Base-by-base conservation (phyloP, 2,113 vertebrate species). In the Tenebrosternarchus preto region DNA sequence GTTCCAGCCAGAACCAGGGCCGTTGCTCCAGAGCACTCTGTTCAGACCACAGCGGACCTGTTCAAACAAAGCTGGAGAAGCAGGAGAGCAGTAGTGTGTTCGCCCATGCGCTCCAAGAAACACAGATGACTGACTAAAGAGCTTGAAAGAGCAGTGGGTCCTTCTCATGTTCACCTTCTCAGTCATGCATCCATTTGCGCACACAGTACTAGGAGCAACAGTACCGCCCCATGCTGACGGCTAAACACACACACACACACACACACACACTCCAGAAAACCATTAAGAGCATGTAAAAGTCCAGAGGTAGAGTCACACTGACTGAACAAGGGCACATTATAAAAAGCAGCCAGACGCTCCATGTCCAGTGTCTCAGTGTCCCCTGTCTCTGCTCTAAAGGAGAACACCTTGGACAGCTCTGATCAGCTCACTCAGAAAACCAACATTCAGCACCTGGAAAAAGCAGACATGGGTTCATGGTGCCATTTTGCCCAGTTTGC, bases 41-140 rank as follows among this genome's bases (percentile, higher is more conserved):
- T 75, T 29, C 74, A 82, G 84, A 90, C 89, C 89, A 75, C 88
- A 87, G 50, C 85, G 80, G 86, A 90, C 86, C 89, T 85, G 85
- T 88, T 88, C 83, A 90, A 91, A 90, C 89, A 90, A 81, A 86
- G 85, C 57, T 79, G 76, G 78, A 76, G 73, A 78, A 87, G 79
- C 69, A 76, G 78, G 83, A 88, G 83, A 87, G 86, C 84, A 33
- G 69, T 87, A 87, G 85, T 86, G 80, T 87, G 88, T 89, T 69
- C 82, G 77, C n/a, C 11, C n/a, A 53, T 22, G 50, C 59, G 0
- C 61, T 90, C 91, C 92, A 92, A 91, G 84, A 92, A 87, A 89
- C 59, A 91, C 84, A 91, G 74, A 25, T 75, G 69, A 69, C 82
- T 86, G 86, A 88, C 71, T 82, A 82, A 83, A 72, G 69, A 82